Evolutionary conservation across 2,113 vertebrate species (phyloP).

Genomic region (Heterotilapia buettikoferi): DNA sequence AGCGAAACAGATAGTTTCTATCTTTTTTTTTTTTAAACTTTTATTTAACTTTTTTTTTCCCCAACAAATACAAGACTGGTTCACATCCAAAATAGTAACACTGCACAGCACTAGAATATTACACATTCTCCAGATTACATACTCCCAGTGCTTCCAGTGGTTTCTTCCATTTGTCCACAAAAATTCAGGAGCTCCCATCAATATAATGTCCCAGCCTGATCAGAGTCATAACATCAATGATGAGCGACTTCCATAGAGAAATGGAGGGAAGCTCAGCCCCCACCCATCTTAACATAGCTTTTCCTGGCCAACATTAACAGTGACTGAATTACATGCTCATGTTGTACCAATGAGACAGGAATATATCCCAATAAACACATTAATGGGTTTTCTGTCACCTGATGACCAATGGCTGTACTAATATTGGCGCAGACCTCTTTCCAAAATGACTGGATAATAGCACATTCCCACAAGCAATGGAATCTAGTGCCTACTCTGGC

Average conservation of each 20-base stretch:
- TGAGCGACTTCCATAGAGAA: not conserved
- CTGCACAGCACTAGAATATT: no score
- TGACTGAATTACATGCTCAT: not conserved
- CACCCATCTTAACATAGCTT: not conserved
- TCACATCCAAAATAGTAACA: no score
- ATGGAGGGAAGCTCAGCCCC: not conserved
- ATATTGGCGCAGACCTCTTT: not conserved
- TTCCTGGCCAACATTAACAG: no score
- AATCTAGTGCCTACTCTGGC: not conserved
- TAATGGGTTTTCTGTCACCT: not conserved
- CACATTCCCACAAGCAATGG: not conserved
- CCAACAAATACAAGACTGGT: no score
- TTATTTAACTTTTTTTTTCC: no score
- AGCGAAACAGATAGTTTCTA: not conserved
- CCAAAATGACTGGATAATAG: rapidly evolving
- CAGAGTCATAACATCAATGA: not conserved
- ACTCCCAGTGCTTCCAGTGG: not conserved
- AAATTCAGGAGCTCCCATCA: not conserved
- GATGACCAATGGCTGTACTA: no score
- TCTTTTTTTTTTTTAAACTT: no score
- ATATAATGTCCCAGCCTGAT: not conserved
- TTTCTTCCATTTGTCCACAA: not conserved
- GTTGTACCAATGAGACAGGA: rapidly evolving
- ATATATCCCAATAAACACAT: rapidly evolving
- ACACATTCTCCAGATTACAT: no score